Evolutionary conservation across 2,797 vertebrate species (phyloP), one percentile per base, ranked within the genome.

Genomic region (Crypturellus tataupa): DNA sequence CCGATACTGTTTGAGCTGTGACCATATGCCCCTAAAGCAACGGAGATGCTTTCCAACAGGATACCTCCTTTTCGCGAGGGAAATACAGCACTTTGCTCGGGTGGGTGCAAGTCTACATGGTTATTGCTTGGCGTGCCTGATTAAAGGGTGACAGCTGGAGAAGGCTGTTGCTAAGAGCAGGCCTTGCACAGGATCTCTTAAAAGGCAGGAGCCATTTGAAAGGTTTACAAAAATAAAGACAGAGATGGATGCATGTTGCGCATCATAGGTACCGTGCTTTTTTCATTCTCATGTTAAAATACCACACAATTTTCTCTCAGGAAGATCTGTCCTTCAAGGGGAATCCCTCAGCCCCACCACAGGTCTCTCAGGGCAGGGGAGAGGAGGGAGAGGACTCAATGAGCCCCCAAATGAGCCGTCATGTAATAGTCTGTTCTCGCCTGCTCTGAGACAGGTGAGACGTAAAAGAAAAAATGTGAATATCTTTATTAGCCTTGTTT

Each of bases 21-120:
- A 60, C 40, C n/a, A 69, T 31, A 31, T 25, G n/a, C n/a, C 17
- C 81, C 60, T 53, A 51, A 49, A 39, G 37, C 39, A 47, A 35
- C 0, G 4, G 27, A 4, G 0, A 24, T 46, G 23, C 2, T 0
- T 40, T 89, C 24, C 8, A 5, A 6, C 20, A 14, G 5, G 3
- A 33, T 63, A 29, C 39, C 13, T 18, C 12, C 9, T 27, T 63
- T 51, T 80, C 3, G 1, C 1, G 0, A 63, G 23, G 55, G 5
- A 21, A 55, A 3, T 2, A 2, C 12, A 31, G 35, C 49, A 2
- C 31, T 1, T 55, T 5, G 16, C 37, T 69, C 49, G n/a, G 78
- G 12, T 13, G 20, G 21, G 2, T 27, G 25, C 15, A 35, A 69
- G 16, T 17, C 24, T 31, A 23, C 4, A 4, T 14, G 11, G 37